Evolutionary conservation across 2,888 invertebrate species (phyloP), one percentile per base, ranked within the genome.

Genomic region (Smittia sp.): DNA sequence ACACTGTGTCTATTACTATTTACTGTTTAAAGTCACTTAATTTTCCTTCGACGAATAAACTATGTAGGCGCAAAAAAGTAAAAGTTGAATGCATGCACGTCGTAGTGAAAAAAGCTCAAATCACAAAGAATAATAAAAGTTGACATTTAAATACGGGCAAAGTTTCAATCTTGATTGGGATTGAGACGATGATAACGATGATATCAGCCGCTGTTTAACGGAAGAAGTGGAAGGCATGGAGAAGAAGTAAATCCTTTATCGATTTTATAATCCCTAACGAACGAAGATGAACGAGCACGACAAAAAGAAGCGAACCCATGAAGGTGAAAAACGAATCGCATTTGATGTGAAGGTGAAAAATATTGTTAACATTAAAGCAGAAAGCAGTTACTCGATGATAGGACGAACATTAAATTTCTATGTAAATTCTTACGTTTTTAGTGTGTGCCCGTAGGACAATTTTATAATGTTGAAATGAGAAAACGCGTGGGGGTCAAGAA

Each of bases 1-100:
- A 58, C 58, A 58, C 58, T 58, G 58, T 58, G 58, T 58, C 58
- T 58, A 58, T 58, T 58, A 18, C 58, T 58, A 58, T 58, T 58
- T 58, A 58, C 58, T 58, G 58, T 58, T 13, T 58, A 22, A 58
- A 58, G 9, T 58, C 58, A 58, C 58, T 58, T 58, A 58, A 58
- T 58, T 58, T 58, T 58, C 18, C 22, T 58, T 58, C 22, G 32
- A 32, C 32, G 32, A 32, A 32, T 32, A 32, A 32, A 58, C 58
- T 58, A 13, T 22, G 58, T 58, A 58, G 58, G 6, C 22, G 58
- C 58, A 58, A 58, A 58, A 22, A 7, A 58, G 13, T 20, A 58
- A 58, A 58, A 58, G 22, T 58, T 58, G 20, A 58, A 58, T 32
- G n/a, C 58, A 58, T 58, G 58, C 58, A 58, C 58, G n/a, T 58